Evolutionary conservation across 1,140 invertebrate genomes (phyloP), one percentile per base, ranked within the genome.

Genomic region (Cotesia glomerata): DNA sequence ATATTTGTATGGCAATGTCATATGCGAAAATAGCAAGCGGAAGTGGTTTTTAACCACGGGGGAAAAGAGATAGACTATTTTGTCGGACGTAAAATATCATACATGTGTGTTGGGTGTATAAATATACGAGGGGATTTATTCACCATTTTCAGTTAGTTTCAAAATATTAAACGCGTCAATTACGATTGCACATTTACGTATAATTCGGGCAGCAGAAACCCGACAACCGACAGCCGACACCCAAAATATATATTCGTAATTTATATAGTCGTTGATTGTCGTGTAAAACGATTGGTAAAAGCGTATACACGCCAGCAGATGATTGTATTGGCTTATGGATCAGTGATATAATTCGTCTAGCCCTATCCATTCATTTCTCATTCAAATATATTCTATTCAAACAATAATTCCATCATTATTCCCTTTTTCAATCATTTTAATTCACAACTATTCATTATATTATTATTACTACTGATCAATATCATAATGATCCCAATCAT

Each of bases 1-100:
- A 26, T 26, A 82, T 83, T 83, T 84, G 80, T 81, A 85, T 83
- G 80, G 77, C 83, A 86, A 84, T 83, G 80, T 84, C 82, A 84
- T 45, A 45, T 82, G 82, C 82, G 77, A 76, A 76, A 75, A 80
- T 78, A 73, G 72, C 56, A 76, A 73, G 73, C 75, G 75, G 74
- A 75, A 78, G 51, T 72, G 18, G 13, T 34, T 45, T 74, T 61
- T 52, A 70, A 68, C 39, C 39, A 45, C 39, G 68, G 76, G 75
- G 77, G 76, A 74, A 67, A 18, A 54, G 70, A 61, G 14, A 66
- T 18, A 64, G 18, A 70, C 13, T 8, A 45, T 45, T 45, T 45
- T 11, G 39, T 45, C 8, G 39, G 39, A 45, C 2, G 39, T 45
- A 45, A 7, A 45, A 45, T 9, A 45, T 9, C 39, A 45, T 11